These are phyloP conservation scores for Limulus polyphemus DNA, from an alignment of 2,888 invertebrate species.

Conservation along the genomic window DNA sequence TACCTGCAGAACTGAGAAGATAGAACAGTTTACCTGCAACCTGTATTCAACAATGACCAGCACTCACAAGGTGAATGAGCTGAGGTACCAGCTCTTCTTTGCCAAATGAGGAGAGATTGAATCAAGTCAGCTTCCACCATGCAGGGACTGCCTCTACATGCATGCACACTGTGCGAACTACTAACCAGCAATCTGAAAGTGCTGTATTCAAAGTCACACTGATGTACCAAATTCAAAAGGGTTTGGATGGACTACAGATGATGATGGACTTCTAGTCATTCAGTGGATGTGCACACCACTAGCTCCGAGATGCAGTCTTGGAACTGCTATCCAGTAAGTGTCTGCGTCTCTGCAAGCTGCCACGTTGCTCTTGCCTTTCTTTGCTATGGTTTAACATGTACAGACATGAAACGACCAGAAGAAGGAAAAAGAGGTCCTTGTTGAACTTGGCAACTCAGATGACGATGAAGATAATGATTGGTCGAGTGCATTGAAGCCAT, in stretches of 20 bases:
- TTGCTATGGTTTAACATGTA: too few species aligned
- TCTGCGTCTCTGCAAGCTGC: too few species aligned
- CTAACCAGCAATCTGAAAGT: neutral
- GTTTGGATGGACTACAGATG: neutral
- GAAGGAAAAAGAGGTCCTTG: too few species aligned
- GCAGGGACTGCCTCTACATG: neutral
- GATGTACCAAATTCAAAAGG: neutral
- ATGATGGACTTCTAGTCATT: neutral
- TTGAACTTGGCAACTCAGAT: too few species aligned
- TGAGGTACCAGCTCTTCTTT: neutral
- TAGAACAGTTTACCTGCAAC: neutral
- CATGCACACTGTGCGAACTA: neutral
- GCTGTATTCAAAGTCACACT: neutral
- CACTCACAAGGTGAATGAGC: neutral
- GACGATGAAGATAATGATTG: too few species aligned
- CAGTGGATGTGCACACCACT: neutral
- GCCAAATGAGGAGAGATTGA: neutral
- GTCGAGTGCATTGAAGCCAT: too few species aligned
- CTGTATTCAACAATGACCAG: neutral
- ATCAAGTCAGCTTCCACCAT: neutral
- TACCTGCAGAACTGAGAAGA: neutral
- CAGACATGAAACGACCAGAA: too few species aligned
- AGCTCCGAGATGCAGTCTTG: neutral
- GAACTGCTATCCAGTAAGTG: too few species aligned
- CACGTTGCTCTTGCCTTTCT: too few species aligned